Conservation (phyloP, 1,140 invertebrate genomes). For the Macrobrachium rosenbergii region DNA sequence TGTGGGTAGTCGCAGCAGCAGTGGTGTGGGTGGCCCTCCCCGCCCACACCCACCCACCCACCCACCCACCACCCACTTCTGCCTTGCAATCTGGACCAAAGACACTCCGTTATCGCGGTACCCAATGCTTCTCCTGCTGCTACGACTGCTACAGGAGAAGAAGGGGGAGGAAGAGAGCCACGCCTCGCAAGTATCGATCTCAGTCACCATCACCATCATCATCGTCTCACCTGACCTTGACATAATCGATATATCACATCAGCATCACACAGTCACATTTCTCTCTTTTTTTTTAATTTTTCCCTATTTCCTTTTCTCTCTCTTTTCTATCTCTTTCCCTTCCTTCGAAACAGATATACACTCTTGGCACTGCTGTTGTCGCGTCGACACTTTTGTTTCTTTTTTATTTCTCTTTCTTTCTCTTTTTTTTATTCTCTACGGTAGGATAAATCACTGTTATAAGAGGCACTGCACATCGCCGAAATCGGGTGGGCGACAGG, state of each 20-base stretch:
- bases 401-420: too few species aligned
- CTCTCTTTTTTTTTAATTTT: slow-evolving; percentile 34
- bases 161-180: slow-evolving; percentile 9
- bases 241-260: slow-evolving; percentile 57
- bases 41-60: slow-evolving; percentile 7
- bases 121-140: slow-evolving; percentile 36
- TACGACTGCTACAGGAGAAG: neutral
- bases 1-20: slow-evolving; percentile 1
- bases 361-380: slow-evolving; percentile 22
- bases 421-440: too few species aligned
- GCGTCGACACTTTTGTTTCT: too few species aligned
- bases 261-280: slow-evolving; percentile 47
- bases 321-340: slow-evolving; percentile 26
- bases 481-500: too few species aligned
- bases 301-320: slow-evolving; percentile 31
- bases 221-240: slow-evolving; percentile 46
- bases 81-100: slow-evolving; percentile 54
- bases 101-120: slow-evolving; percentile 51
- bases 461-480: too few species aligned
- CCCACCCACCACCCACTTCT: slow-evolving; percentile 43
- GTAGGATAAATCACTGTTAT: too few species aligned
- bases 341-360: slow-evolving; percentile 24
- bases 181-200: slow-evolving; percentile 61
- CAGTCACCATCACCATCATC: neutral
- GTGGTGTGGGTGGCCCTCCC: slow-evolving; percentile 49